Evolutionary conservation across 1,140 invertebrate genomes (phyloP), one percentile per base, ranked within the genome.

Genomic region (Bombyx mori): DNA sequence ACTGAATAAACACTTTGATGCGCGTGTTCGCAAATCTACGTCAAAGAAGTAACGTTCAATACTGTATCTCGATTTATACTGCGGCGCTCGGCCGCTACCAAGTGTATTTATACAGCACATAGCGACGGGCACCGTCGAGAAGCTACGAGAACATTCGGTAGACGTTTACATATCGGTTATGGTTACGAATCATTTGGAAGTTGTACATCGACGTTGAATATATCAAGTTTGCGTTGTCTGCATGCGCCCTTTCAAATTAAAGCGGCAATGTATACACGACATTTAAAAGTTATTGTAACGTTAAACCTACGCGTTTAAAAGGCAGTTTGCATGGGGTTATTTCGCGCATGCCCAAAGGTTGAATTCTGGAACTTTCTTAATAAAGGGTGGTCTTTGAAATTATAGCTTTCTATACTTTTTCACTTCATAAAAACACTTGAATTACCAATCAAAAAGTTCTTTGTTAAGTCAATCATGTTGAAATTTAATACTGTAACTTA

Each of bases 61-160:
- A 65, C 58, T 66, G 65, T 71, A 53, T 75, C 71, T 77, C 62
- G 62, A 65, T 73, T 67, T 77, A 71, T 79, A 85, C 82, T 85
- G 71, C 75, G 58, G 60, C 62, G 58, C 55, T 58, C 49, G 56
- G 48, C 56, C 57, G 44, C 44, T 43, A 42, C 52, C 61, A 54
- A 63, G 58, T 59, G 68, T 71, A 73, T 82, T 83, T 85, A 85
- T 85, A 77, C 63, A 62, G 55, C 49, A 52, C 26, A 57, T 57
- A 43, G 60, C 48, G 54, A 44, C 56, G 60, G 22, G 56, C 54
- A 52, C 57, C 51, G 73, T 81, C 79, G 63, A 77, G 79, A 82
- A 62, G 56, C 44, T 65, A 52, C 62, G 52, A 51, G 62, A 64
- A 44, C 54, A 7, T 56, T 56, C 46, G 54, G 49, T 22, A 56